Evolutionary conservation across 2,888 invertebrate species (phyloP), one percentile per base, ranked within the genome.

Genomic region (Acronicta leporina): DNA sequence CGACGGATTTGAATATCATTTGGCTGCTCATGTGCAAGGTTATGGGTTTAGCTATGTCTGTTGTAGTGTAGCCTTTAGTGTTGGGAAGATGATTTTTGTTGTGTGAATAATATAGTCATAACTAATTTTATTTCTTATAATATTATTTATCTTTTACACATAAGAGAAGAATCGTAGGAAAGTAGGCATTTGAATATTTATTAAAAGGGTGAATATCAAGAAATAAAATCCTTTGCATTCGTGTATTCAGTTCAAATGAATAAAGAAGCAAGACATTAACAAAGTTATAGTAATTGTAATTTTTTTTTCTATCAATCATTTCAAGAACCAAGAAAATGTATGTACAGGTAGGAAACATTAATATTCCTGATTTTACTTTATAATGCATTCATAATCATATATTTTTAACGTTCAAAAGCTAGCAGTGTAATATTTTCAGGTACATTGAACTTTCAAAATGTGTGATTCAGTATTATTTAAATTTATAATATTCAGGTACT

Each of bases 371-470:
- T 30, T 30, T 30, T 30, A 9, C 8, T 30, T 10, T 30, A 10
- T 11, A 33, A 43, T 40, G 11, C 9, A 11, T 38, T 40, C 10
- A 52, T 59, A 33, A 25, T 38, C 50, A 48, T 20, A n/a, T 38
- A 45, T 44, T 56, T 76, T 74, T 70, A 68, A 71, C 54, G 38
- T 27, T 46, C 35, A 52, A 62, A 64, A 46, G 51, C 69, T 77
- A 73, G 48, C 44, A 27, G n/a, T 56, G 77, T 74, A 81, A 83
- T 80, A 69, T 78, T 84, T 79, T 79, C 78, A 71, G 66, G 89
- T 85, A 82, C 89, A 80, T 76, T 73, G 89, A 79, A 84, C 89
- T 74, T 75, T 71, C 60, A 61, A 82, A 84, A 83, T 85, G 68
- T 79, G 70, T 85, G 83, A 83, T 83, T 84, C 80, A 81, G 52